Evolutionary conservation across 2,888 invertebrate genomes (phyloP).

Genomic region (Oscheius sp.): DNA sequence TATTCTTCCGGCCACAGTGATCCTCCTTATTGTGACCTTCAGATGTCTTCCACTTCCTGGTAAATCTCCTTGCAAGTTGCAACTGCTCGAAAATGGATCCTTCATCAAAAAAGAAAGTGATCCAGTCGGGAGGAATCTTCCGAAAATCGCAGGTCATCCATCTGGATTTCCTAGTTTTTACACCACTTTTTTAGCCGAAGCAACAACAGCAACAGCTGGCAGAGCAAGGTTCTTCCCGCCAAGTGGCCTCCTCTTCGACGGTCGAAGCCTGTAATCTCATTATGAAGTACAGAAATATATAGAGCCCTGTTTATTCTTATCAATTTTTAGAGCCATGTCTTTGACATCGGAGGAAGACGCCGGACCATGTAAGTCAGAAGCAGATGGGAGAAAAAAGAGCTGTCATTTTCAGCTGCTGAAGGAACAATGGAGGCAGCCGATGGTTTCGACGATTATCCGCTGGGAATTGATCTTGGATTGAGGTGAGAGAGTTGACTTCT

Average conservation of each 20-base stretch:
- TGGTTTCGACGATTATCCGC: neutral
- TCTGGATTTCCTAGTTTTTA: neutral
- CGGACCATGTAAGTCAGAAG: neutral
- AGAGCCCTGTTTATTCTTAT: neutral
- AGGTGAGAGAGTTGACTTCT: neutral
- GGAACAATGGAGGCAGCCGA: neutral
- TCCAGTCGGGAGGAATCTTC: neutral
- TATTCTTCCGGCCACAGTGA: too few relatives aligned
- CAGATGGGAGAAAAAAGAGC: neutral
- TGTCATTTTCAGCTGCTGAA: neutral
- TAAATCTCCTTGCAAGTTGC: too few relatives aligned
- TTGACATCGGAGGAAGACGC: neutral
- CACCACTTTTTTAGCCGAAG: neutral
- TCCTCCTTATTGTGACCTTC: too few relatives aligned
- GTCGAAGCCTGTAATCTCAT: neutral
- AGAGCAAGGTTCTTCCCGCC: neutral
- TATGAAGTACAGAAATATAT: neutral
- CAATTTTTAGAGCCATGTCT: neutral
- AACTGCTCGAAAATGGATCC: neutral
- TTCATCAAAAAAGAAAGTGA: neutral
- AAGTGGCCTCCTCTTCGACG: neutral
- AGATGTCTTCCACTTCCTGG: too few relatives aligned
- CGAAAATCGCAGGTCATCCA: constrained; percentile 1
- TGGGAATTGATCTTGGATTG: constrained; percentile 5
- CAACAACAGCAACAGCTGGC: neutral